phyloP scores from a whole-genome alignment of 1,140 invertebrate genomes.

The Battus philenor region DNA sequence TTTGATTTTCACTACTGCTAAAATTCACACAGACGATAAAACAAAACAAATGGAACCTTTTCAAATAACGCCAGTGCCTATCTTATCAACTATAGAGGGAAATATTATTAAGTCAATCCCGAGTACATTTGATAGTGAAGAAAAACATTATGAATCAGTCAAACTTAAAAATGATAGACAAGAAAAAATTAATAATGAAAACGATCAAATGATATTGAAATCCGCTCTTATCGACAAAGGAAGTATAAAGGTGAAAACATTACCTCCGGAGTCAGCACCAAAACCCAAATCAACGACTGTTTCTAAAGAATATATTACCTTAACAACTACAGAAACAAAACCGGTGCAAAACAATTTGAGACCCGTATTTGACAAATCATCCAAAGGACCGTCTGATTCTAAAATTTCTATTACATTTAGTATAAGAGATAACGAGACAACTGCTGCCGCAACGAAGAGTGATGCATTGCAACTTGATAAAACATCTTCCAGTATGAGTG shows the following conservation, averaged over 20 bases:
- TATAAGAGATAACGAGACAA: no score
- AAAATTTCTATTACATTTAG: constrained; percentile 6
- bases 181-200: not conserved
- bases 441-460: no score
- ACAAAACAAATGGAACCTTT: constrained; percentile 51
- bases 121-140: constrained; percentile 1
- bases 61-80: constrained; percentile 53
- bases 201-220: not conserved
- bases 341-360: no score
- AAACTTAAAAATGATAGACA: constrained; percentile 7
- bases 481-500: not conserved
- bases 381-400: not conserved
- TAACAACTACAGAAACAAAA: no score
- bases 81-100: constrained; percentile 59
- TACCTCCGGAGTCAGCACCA: no score
- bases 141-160: not conserved
- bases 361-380: constrained; percentile 2
- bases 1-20: constrained; percentile 67
- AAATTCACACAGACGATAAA: constrained; percentile 61
- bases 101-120: constrained; percentile 23
- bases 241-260: no score
- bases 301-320: no score
- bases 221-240: no score
- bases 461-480: no score
- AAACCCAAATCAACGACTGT: no score